Conservation (phyloP, 1,140 invertebrate genomes). For the Chymomyza costata region DNA sequence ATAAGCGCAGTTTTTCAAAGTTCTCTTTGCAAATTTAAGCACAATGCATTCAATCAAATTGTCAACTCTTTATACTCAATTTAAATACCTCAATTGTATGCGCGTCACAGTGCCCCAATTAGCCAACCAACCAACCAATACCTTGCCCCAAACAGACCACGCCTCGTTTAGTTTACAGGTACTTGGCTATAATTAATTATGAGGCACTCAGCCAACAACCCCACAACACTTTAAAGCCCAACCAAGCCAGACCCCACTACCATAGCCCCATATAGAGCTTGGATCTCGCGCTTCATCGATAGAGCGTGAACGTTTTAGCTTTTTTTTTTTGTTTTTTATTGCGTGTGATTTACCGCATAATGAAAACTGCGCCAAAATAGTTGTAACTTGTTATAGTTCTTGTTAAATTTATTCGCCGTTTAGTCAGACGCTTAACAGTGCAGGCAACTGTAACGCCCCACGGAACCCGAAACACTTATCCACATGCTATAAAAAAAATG, state of each 20-base stretch:
- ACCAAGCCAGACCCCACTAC: too few relatives aligned
- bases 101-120: too few relatives aligned
- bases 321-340: constrained; percentile 44
- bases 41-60: too few relatives aligned
- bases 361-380: constrained; percentile 37
- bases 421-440: constrained; percentile 41
- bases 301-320: constrained; percentile 51
- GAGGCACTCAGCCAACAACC: constrained; percentile 22
- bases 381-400: constrained; percentile 15
- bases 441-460: constrained; percentile 31
- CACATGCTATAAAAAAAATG: too few relatives aligned
- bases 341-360: constrained; percentile 59
- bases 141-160: too few relatives aligned
- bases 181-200: constrained; percentile 41
- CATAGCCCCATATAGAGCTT: too few relatives aligned
- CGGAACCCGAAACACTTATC: neutral
- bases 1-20: too few relatives aligned
- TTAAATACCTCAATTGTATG: too few relatives aligned
- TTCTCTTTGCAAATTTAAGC: too few relatives aligned
- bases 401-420: constrained; percentile 32
- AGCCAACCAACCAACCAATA: too few relatives aligned
- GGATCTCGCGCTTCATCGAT: constrained; percentile 59
- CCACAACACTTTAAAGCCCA: neutral
- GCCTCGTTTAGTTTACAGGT: constrained; percentile 1
- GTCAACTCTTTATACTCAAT: too few relatives aligned